Conservation (phyloP, 2,797 vertebrate species). For the Crypturellus tataupa region DNA sequence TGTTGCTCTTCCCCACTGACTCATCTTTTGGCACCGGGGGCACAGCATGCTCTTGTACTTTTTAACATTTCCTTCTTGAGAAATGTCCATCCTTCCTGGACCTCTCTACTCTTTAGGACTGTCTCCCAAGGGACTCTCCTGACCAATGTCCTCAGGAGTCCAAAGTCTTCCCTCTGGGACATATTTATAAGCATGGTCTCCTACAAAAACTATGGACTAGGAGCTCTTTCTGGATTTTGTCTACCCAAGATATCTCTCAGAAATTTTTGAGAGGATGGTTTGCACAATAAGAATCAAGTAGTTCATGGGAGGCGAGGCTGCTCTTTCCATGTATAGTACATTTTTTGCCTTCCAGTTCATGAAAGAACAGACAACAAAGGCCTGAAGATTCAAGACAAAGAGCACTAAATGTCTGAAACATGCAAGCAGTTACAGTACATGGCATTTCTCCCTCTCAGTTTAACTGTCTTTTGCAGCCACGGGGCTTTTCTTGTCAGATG, state of each 20-base stretch:
- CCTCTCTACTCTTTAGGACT: too few relatives aligned
- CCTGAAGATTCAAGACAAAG: slow-evolving; percentile 9
- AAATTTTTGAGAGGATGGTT: background rate
- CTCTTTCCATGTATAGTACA: background rate
- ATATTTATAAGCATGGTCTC: background rate
- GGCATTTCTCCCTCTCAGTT: slow-evolving; percentile 42
- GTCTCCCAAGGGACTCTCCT: too few relatives aligned
- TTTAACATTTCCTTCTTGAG: too few relatives aligned
- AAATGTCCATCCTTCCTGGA: too few relatives aligned
- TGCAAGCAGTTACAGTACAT: background rate
- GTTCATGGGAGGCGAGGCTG: background rate
- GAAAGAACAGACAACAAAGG: background rate
- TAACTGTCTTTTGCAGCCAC: slow-evolving; percentile 67
- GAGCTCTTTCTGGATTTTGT: background rate
- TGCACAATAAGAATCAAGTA: background rate
- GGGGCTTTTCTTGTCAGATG: slow-evolving; percentile 76
- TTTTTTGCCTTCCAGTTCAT: background rate
- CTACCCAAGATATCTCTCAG: background rate
- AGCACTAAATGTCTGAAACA: slow-evolving; percentile 1
- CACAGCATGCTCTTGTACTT: too few relatives aligned
- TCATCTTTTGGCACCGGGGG: too few relatives aligned
- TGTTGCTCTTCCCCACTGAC: too few relatives aligned
- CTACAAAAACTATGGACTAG: background rate
- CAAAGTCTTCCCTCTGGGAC: too few relatives aligned
- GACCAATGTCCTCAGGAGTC: too few relatives aligned